phyloP scores from a whole-genome alignment of 2,888 invertebrate species.

The Drosophila seclusa region DNA sequence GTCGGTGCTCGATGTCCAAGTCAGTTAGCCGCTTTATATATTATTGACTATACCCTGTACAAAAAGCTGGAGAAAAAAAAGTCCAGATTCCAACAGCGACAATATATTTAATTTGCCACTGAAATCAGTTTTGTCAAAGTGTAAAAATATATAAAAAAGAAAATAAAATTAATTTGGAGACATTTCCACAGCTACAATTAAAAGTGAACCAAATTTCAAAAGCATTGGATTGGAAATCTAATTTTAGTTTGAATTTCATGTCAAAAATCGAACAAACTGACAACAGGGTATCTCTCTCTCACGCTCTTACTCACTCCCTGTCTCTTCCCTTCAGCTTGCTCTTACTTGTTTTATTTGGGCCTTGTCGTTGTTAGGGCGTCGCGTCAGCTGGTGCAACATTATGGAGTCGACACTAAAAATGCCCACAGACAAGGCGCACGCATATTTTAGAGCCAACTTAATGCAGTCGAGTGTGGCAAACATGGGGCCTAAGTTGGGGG shows the following conservation, averaged over 20 bases:
- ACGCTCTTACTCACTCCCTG: not conserved
- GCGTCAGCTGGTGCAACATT: slow-evolving; percentile 74
- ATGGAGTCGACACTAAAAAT: slow-evolving; percentile 46
- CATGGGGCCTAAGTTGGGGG: not conserved
- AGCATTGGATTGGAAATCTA: not conserved
- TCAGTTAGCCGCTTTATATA: slow-evolving; percentile 37
- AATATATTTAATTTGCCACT: not conserved
- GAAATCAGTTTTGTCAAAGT: not conserved
- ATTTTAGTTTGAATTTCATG: not conserved
- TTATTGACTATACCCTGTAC: slow-evolving; percentile 29
- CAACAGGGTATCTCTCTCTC: not conserved
- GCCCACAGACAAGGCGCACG: slow-evolving; percentile 21
- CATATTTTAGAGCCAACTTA: slow-evolving; percentile 42
- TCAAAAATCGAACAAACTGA: not conserved
- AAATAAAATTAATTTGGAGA: not conserved
- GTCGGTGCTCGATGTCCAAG: slow-evolving; percentile 10
- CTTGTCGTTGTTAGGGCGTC: slow-evolving; percentile 19
- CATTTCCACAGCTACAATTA: not conserved
- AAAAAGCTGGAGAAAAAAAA: not conserved
- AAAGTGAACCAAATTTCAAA: not conserved
- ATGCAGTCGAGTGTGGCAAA: slow-evolving; percentile 15
- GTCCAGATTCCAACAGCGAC: not conserved
- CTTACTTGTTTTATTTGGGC: slow-evolving; percentile 22
- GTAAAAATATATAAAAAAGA: not conserved
- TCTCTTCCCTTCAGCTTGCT: not conserved